phyloP scores from a whole-genome alignment of 1,140 invertebrate genomes.

The Brachionus manjavacas region DNA sequence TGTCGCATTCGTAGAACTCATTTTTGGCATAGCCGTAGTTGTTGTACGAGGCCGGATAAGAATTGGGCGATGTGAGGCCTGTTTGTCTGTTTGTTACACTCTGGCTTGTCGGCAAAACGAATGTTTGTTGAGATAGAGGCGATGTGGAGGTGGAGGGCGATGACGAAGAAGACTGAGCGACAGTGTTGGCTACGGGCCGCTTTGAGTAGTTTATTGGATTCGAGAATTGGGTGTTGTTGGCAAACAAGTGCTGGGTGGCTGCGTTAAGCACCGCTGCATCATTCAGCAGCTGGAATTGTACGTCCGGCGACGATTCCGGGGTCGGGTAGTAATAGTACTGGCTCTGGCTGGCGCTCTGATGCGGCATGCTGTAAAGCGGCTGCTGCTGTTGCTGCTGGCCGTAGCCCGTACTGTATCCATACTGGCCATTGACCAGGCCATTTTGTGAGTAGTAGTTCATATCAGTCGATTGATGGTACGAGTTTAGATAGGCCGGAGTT shows the following conservation, averaged over 20 bases:
- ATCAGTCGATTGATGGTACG: neutral
- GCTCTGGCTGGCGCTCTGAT: neutral
- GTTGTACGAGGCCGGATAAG: neutral
- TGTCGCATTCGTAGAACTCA: slow-evolving; percentile 15
- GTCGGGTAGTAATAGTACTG: slow-evolving; percentile 40
- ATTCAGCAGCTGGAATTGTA: slow-evolving; percentile 33
- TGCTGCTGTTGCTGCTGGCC: neutral
- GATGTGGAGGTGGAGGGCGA: neutral
- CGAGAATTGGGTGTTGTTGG: neutral
- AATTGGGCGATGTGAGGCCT: neutral
- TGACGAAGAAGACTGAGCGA: neutral
- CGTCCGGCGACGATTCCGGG: slow-evolving; percentile 26
- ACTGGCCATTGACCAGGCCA: neutral
- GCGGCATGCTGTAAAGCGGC: neutral
- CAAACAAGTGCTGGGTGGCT: slow-evolving; percentile 20
- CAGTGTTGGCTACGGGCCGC: neutral
- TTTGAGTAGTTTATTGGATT: slow-evolving; percentile 13
- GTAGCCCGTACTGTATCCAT: neutral
- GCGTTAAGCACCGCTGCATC: slow-evolving; percentile 30
- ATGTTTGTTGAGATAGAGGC: neutral
- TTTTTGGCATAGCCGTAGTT: neutral
- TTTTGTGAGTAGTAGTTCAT: neutral
- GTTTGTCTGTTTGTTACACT: neutral
- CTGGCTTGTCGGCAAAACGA: neutral
- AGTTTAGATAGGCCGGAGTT: neutral